Evolutionary conservation across 2,113 vertebrate species (phyloP).

Genomic region (Antennarius striatus): DNA sequence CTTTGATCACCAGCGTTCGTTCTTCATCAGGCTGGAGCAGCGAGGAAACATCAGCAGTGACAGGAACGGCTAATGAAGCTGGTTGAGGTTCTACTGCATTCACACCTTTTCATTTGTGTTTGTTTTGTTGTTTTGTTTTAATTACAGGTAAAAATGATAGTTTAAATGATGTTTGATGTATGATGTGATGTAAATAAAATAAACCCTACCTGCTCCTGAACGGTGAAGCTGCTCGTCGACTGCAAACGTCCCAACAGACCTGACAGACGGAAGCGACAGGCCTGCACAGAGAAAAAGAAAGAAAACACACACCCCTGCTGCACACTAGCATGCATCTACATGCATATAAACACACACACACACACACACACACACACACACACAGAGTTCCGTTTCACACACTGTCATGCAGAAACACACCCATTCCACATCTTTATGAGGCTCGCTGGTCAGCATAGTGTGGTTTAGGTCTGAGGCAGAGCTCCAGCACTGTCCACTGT

Average conservation of each 20-base stretch:
- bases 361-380: conserved; percentile 17
- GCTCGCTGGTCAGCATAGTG: conserved; percentile 46
- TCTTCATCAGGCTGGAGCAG: too few species aligned
- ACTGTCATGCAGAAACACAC: conserved; percentile 18
- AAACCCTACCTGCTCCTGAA: too few species aligned
- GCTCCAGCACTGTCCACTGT: conserved; percentile 45
- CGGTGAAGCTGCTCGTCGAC: conserved; percentile 28
- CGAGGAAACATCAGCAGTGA: too few species aligned
- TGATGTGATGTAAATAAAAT: too few species aligned
- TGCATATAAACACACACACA: conserved; percentile 28
- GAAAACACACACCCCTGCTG: conserved; percentile 43
- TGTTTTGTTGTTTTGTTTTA: too few species aligned
- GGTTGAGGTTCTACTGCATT: too few species aligned
- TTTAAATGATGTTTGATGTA: too few species aligned
- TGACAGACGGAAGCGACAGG: conserved; percentile 26
- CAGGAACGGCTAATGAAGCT: too few species aligned
- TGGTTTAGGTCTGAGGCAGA: conserved; percentile 56
- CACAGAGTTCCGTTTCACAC: conserved; percentile 18
- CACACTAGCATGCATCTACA: conserved; percentile 53
- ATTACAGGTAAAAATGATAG: too few species aligned
- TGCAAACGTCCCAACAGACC: conserved; percentile 5
- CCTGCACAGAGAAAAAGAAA: conserved; percentile 22
- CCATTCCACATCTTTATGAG: conserved; percentile 51
- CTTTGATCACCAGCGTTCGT: too few species aligned
- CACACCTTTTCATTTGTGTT: too few species aligned